These are phyloP conservation scores for Peromyscus maniculatus DNA, from an alignment of 2,113 vertebrate species.

Conservation along the genomic window DNA sequence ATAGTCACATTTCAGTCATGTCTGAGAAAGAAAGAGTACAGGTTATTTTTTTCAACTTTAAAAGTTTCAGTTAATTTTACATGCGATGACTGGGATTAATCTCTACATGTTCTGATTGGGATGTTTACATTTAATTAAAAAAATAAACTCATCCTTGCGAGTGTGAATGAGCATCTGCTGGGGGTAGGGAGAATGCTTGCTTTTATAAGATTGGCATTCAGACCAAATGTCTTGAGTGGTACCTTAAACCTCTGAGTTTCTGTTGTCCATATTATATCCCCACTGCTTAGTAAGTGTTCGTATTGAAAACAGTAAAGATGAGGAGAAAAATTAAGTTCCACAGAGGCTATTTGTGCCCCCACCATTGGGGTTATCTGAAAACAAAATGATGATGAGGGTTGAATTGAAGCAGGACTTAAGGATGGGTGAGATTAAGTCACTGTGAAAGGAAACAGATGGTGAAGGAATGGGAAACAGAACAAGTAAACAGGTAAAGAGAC, in stretches of 20 bases:
- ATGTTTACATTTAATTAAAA: neutral
- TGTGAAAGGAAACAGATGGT: neutral
- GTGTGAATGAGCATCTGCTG: neutral
- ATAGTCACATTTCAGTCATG: neutral
- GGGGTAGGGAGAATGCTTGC: neutral
- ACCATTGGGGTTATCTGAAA: neutral
- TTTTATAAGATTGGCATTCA: neutral
- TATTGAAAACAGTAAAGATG: neutral
- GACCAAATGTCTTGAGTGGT: neutral
- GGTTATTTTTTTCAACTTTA: neutral
- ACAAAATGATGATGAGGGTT: neutral
- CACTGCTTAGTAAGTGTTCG: neutral
- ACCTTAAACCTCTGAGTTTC: neutral
- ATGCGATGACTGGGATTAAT: neutral
- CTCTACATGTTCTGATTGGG: neutral
- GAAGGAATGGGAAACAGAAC: neutral
- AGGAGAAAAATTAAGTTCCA: neutral
- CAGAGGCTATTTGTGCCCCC: neutral
- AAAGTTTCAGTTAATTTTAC: neutral
- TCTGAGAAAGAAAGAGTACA: neutral
- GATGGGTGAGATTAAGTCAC: neutral
- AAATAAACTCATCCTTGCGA: neutral
- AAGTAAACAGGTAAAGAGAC: neutral
- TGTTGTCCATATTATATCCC: neutral
- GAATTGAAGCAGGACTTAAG: neutral